A percentile compares a stretch with the other conserved stretches of the same genome.
Conservation (phyloP, 2,888 invertebrate species). For the Tenthredo notha region DNA sequence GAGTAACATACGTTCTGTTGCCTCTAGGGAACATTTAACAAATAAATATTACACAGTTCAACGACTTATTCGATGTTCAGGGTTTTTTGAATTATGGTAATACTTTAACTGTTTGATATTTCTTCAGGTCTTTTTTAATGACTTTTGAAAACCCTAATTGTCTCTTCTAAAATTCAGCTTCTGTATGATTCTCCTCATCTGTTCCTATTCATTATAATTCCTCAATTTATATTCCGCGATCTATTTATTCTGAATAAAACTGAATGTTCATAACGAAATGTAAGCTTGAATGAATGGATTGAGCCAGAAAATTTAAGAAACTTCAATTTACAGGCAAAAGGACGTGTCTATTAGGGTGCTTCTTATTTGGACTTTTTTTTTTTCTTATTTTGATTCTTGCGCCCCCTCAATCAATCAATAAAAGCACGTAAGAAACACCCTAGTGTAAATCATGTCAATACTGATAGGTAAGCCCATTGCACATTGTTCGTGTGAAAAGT, state of each 20-base stretch:
- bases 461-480: neutral
- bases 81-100: too few species aligned
- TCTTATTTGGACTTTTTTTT: too few species aligned
- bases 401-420: too few species aligned
- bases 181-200: neutral
- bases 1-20: too few species aligned
- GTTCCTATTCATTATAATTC: neutral
- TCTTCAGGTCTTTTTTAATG: neutral
- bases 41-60: too few species aligned
- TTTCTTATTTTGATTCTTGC: too few species aligned
- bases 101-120: neutral
- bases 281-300: neutral
- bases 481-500: neutral
- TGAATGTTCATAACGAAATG: neutral
- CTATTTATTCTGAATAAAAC: neutral
- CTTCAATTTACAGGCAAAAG: neutral
- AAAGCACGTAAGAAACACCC: too few species aligned
- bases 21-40: too few species aligned
- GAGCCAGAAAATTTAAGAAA: neutral
- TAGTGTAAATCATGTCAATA: neutral
- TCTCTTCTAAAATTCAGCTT: neutral
- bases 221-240: neutral
- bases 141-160: neutral
- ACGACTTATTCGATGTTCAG: too few species aligned
- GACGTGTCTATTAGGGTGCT: too few species aligned